Percentiles rank a stretch among this genome's conserved stretches.
These are phyloP conservation scores for Hycleus phaleratus DNA, from an alignment of 1,140 invertebrate genomes.

Conservation along the genomic window DNA sequence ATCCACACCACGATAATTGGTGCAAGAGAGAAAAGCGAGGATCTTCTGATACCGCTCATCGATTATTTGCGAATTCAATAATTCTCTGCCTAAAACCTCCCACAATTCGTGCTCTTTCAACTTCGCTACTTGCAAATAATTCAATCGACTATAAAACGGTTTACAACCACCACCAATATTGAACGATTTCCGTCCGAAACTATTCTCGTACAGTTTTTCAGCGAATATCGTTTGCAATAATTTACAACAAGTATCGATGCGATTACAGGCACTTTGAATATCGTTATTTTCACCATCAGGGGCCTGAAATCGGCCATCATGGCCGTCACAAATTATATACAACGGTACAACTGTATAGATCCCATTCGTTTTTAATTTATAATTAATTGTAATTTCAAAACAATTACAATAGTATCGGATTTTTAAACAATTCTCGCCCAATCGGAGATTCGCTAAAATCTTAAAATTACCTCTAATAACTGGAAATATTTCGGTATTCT, in stretches of 20 bases:
- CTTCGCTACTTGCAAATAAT: conserved; percentile 59
- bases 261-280: conserved; percentile 62
- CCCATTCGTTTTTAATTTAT: no score
- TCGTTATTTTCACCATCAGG: conserved; percentile 60
- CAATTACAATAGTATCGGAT: no score
- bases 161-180: conserved; percentile 63
- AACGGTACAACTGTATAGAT: conserved; percentile 53
- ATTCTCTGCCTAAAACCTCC: conserved; percentile 56
- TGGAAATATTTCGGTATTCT: neutral
- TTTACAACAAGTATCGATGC: conserved; percentile 70
- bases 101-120: conserved; percentile 76
- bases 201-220: conserved; percentile 78
- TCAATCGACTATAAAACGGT: conserved; percentile 63
- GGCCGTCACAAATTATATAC: conserved; percentile 65
- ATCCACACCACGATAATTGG: conserved; percentile 54
- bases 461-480: no score
- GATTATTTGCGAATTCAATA: conserved; percentile 59
- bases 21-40: conserved; percentile 83
- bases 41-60: conserved; percentile 65
- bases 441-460: no score
- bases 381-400: no score
- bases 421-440: no score
- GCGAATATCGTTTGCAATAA: conserved; percentile 80
- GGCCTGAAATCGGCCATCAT: conserved; percentile 75
- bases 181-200: conserved; percentile 74